phyloP scores from a whole-genome alignment of 2,888 invertebrate species.

The Sinopyrophorus schimmeli region DNA sequence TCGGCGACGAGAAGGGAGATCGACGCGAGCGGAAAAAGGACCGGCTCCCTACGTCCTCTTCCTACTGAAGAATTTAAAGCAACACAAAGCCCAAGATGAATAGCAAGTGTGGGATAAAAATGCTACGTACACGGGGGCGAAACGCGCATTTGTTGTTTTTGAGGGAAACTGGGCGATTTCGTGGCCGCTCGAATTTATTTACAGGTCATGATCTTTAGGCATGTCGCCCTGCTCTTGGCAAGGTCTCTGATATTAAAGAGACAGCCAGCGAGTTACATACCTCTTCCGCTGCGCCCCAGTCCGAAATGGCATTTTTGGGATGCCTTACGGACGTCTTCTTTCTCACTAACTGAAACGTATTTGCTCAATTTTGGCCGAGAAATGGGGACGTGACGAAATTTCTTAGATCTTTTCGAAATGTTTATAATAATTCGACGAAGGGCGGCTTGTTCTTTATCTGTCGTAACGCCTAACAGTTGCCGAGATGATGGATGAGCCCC shows the following conservation, averaged over 20 bases:
- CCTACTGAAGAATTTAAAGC: slow-evolving; percentile 18
- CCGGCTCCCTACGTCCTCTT: slow-evolving; percentile 16
- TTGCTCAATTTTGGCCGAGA: slow-evolving; percentile 16
- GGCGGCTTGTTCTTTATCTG: too few species aligned
- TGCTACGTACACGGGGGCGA: background rate
- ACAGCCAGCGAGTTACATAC: slow-evolving; percentile 10
- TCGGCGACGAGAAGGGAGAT: slow-evolving; percentile 18
- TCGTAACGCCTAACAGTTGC: too few species aligned
- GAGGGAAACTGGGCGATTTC: too few species aligned
- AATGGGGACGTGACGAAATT: slow-evolving; percentile 20
- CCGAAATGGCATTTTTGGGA: slow-evolving; percentile 20
- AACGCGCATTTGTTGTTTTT: too few species aligned
- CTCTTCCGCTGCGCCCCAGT: slow-evolving; percentile 12
- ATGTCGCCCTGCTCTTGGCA: slow-evolving; percentile 6
- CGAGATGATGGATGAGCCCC: too few species aligned
- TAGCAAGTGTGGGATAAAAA: slow-evolving; percentile 6
- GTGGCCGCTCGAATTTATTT: slow-evolving; percentile 6
- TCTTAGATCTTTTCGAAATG: slow-evolving; percentile 13
- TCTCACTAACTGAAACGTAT: slow-evolving; percentile 16
- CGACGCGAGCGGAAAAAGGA: slow-evolving; percentile 18
- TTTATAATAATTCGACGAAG: too few species aligned
- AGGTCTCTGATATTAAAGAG: slow-evolving; percentile 11
- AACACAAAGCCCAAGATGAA: slow-evolving; percentile 20
- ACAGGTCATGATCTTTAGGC: slow-evolving; percentile 13
- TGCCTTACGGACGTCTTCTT: slow-evolving; percentile 16